phyloP scores from a whole-genome alignment of 2,113 vertebrate genomes.

The Mustelus asterias region DNA sequence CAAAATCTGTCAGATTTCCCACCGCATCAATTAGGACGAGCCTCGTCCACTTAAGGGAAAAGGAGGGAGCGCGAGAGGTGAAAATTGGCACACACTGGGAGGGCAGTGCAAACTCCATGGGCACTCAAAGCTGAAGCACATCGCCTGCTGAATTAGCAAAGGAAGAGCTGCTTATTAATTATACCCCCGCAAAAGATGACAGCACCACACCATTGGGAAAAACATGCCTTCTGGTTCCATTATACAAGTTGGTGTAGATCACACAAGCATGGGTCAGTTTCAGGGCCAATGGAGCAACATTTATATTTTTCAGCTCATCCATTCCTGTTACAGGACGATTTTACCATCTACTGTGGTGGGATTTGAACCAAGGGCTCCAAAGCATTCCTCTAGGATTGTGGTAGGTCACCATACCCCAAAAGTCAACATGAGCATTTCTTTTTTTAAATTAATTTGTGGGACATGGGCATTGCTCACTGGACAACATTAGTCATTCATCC shows the following conservation, averaged over 20 bases:
- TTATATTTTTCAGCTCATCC: neutral
- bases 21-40: neutral
- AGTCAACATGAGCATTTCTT: neutral
- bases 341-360: too few species aligned
- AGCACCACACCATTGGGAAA: neutral
- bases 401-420: too few species aligned
- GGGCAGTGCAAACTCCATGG: neutral
- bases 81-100: neutral
- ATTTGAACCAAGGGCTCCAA: too few species aligned
- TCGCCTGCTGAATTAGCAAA: slow-evolving; percentile 2
- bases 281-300: neutral
- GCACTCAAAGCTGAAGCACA: neutral
- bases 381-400: too few species aligned
- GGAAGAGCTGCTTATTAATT: slow-evolving; percentile 12
- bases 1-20: neutral
- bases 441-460: too few species aligned
- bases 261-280: neutral
- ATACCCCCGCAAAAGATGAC: neutral
- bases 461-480: too few species aligned
- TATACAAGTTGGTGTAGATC: neutral
- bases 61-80: neutral
- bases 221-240: neutral
- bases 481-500: too few species aligned
- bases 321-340: too few species aligned
- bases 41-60: neutral